Conservation (phyloP, 2,888 invertebrate species). For the Lobophora halterata region DNA sequence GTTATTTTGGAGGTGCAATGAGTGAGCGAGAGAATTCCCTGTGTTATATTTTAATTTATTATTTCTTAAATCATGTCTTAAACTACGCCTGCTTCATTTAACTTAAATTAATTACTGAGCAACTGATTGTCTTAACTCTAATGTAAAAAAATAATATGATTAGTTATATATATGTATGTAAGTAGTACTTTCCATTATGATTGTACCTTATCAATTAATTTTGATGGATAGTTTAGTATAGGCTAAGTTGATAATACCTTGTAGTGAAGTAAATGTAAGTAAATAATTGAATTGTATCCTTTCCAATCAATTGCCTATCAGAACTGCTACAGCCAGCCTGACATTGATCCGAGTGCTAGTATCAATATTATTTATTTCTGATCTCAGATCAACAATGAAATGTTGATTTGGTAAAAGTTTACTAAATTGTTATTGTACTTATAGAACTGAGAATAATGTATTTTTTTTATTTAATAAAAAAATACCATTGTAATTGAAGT, state of each 20-base stretch:
- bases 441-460: slow-evolving; percentile 76
- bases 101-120: slow-evolving; percentile 45
- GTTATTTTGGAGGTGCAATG: slow-evolving; percentile 34
- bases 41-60: slow-evolving; percentile 43
- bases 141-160: slow-evolving; percentile 62
- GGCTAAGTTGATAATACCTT: slow-evolving; percentile 51
- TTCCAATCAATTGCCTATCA: slow-evolving; percentile 29
- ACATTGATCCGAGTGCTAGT: slow-evolving; percentile 19
- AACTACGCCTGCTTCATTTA: slow-evolving; percentile 54
- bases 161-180: no score
- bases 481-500: slow-evolving; percentile 60
- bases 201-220: slow-evolving; percentile 64
- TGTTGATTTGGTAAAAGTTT: slow-evolving; percentile 76
- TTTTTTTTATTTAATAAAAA: slow-evolving; percentile 76
- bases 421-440: slow-evolving; percentile 78
- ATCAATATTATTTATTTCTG: slow-evolving; percentile 65
- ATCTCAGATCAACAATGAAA: slow-evolving; percentile 70
- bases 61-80: slow-evolving; percentile 37
- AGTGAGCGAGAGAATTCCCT: slow-evolving; percentile 31
- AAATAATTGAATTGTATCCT: slow-evolving; percentile 43
- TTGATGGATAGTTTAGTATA: slow-evolving; percentile 56
- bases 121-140: slow-evolving; percentile 48
- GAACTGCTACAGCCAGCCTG: slow-evolving; percentile 25
- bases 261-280: slow-evolving; percentile 57
- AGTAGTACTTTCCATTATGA: slow-evolving; percentile 62